These are phyloP conservation scores for Amazona vittata DNA, from an alignment of 2,113 vertebrate species.

Conservation along the genomic window DNA sequence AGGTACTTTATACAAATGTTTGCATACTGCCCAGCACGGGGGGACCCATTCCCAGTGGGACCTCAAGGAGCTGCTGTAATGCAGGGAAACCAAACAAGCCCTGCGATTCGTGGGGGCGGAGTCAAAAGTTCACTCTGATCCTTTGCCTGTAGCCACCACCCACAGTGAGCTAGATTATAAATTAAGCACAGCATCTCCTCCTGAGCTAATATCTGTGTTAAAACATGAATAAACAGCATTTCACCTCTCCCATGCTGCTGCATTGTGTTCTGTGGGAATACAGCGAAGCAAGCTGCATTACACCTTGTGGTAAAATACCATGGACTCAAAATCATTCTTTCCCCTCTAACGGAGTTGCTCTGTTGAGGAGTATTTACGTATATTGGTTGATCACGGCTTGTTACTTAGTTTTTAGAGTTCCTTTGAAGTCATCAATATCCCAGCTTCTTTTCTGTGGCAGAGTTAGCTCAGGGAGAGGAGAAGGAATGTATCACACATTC, in stretches of 20 bases:
- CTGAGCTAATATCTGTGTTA: neutral
- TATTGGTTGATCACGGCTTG: neutral
- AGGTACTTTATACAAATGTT: neutral
- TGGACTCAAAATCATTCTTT: neutral
- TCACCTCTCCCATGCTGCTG: neutral
- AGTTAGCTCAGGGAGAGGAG: slow-evolving; percentile 16
- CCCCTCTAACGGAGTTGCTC: neutral
- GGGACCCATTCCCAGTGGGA: neutral
- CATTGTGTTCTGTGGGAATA: neutral
- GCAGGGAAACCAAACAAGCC: neutral
- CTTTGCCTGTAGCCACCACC: neutral
- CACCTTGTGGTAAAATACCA: neutral
- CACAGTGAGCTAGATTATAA: neutral
- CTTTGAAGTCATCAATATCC: slow-evolving; percentile 32
- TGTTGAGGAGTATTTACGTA: neutral
- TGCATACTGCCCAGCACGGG: neutral
- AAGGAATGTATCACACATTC: neutral
- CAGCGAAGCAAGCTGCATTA: neutral
- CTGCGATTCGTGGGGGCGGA: neutral
- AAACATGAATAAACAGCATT: neutral
- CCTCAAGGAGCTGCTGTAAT: neutral
- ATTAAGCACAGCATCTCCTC: neutral
- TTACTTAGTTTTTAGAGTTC: neutral
- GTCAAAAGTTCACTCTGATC: neutral
- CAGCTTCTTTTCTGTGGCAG: slow-evolving; percentile 6